Conservation (phyloP, 2,113 vertebrate species). For the Catagonus wagneri region DNA sequence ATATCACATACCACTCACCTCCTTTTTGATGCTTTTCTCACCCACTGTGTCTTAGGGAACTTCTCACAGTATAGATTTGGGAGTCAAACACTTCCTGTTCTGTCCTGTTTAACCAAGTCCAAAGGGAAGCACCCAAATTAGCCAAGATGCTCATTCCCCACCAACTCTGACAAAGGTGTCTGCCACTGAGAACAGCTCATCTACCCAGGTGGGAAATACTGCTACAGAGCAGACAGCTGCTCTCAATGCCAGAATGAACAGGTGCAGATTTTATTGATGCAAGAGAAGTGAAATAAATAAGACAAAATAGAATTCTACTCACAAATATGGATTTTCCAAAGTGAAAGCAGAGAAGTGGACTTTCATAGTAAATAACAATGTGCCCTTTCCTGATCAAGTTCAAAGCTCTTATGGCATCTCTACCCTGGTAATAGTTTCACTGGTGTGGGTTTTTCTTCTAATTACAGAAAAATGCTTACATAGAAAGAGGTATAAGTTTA, state of each 20-base stretch:
- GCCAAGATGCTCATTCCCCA: constrained; percentile 76
- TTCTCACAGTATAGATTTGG: background rate
- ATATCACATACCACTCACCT: constrained; percentile 42
- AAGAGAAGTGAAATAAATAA: constrained; percentile 83
- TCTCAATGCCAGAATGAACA: constrained; percentile 87
- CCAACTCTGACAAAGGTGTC: constrained; percentile 55
- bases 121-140: constrained; percentile 77
- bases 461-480: background rate
- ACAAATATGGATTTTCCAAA: constrained; percentile 69
- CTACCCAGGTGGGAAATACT: constrained; percentile 84
- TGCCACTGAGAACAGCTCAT: constrained; percentile 74
- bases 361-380: background rate
- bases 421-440: background rate
- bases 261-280: constrained; percentile 85
- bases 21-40: constrained; percentile 28
- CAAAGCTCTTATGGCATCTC: background rate
- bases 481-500: background rate
- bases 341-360: background rate
- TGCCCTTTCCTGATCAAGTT: background rate
- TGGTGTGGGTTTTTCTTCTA: background rate
- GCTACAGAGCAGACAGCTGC: constrained; percentile 72
- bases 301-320: constrained; percentile 74
- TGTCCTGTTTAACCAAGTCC: constrained; percentile 42
- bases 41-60: background rate
- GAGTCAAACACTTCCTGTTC: constrained; percentile 28